Percentiles rank a stretch among this genome's conserved stretches.
These are phyloP conservation scores for silkworm (Bombyx mori) DNA, from an alignment of 1,140 invertebrate species.

Conservation along the genomic window DNA sequence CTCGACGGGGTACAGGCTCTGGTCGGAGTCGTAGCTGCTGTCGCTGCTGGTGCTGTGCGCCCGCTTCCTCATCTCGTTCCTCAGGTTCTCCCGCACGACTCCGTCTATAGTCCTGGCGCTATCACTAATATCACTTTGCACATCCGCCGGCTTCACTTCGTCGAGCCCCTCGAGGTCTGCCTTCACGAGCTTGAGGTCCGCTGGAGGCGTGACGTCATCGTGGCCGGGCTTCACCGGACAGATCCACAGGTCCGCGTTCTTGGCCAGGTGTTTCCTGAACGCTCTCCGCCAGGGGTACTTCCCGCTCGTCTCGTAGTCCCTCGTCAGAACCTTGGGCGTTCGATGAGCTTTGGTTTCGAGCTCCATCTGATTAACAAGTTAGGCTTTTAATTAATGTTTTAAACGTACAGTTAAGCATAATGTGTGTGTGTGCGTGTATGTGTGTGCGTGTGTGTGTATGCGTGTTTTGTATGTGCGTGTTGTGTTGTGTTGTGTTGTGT, in stretches of 20 bases:
- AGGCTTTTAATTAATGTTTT: neutral
- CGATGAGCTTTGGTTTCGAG: conserved; percentile 46
- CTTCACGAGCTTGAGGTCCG: neutral
- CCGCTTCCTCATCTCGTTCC: conserved; percentile 39
- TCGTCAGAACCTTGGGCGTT: conserved; percentile 42
- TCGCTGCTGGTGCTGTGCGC: conserved; percentile 42
- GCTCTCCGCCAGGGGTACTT: conserved; percentile 55
- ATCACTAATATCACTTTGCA: conserved; percentile 47
- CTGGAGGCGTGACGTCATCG: conserved; percentile 22
- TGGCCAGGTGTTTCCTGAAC: conserved; percentile 44
- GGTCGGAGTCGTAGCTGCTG: conserved; percentile 49
- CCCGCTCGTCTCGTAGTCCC: conserved; percentile 53
- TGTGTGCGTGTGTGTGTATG: too few relatives aligned
- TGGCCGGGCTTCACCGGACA: conserved; percentile 1
- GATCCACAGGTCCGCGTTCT: conserved; percentile 43
- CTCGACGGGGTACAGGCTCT: conserved; percentile 51
- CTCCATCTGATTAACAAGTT: conserved; percentile 29
- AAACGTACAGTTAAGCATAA: too few relatives aligned
- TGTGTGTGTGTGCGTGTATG: too few relatives aligned
- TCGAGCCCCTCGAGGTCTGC: conserved; percentile 18
- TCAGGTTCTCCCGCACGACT: conserved; percentile 33
- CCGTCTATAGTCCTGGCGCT: conserved; percentile 49
- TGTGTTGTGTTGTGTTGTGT: too few relatives aligned
- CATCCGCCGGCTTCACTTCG: conserved; percentile 36
- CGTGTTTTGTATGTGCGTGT: too few relatives aligned